phyloP scores from a whole-genome alignment of 2,113 vertebrate species.

The Petrocephalus microphthalmus region DNA sequence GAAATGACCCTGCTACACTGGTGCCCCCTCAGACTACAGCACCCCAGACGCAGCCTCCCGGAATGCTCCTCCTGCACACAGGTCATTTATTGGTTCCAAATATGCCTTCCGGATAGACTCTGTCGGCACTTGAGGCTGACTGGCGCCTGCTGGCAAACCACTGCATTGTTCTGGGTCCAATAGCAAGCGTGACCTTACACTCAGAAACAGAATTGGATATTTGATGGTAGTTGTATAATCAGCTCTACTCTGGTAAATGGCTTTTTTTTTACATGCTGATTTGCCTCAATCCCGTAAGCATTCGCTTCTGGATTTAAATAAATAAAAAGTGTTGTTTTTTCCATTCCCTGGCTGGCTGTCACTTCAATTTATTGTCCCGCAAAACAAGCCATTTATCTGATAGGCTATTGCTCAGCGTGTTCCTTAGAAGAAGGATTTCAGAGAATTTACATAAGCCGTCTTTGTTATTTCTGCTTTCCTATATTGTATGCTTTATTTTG shows the following conservation, averaged over 20 bases:
- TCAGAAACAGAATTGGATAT: not conserved
- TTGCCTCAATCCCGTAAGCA: not conserved
- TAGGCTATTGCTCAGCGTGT: not conserved
- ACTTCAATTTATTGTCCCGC: not conserved
- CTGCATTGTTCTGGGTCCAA: not conserved
- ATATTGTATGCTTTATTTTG: not conserved
- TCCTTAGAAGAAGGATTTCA: not conserved
- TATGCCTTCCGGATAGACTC: not conserved
- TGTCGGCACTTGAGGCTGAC: not conserved
- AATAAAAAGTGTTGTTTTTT: not conserved
- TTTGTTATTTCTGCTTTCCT: not conserved
- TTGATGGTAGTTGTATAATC: not conserved
- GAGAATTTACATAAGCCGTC: not conserved
- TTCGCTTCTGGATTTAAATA: not conserved
- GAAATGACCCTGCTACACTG: not conserved
- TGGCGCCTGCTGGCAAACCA: not conserved
- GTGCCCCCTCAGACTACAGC: not conserved
- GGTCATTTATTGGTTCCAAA: not conserved
- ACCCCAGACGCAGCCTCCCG: not conserved
- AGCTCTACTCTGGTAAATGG: not conserved
- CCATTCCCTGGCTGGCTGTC: not conserved
- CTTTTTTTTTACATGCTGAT: not conserved
- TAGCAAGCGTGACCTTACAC: not conserved
- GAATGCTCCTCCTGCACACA: not conserved
- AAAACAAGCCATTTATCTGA: not conserved